A percentile compares a stretch with the other conserved stretches of the same genome.
phyloP scores from a whole-genome alignment of 2,888 invertebrate species.

The Nipponacmea schrenckii region DNA sequence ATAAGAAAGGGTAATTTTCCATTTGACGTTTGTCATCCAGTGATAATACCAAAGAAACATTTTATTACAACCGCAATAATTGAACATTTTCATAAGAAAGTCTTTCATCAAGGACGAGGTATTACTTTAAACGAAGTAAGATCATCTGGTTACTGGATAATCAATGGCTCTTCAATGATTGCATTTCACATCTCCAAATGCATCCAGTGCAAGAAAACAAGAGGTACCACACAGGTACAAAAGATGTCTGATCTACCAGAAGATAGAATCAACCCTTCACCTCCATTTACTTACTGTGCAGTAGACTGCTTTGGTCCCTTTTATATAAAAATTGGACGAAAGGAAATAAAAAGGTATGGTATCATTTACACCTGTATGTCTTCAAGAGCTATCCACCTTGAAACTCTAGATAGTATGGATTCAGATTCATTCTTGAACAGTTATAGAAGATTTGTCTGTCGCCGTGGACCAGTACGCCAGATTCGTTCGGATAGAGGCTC shows the following conservation, averaged over 20 bases:
- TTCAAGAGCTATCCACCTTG: slow-evolving; percentile 46
- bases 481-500: slow-evolving; percentile 41
- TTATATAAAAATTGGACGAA: slow-evolving; percentile 39
- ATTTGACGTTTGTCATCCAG: slow-evolving; percentile 21
- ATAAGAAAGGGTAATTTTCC: slow-evolving; percentile 15
- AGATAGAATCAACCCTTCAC: slow-evolving; percentile 34
- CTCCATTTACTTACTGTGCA: slow-evolving; percentile 42
- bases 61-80: slow-evolving; percentile 33
- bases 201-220: slow-evolving; percentile 22
- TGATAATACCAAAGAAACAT: slow-evolving; percentile 36
- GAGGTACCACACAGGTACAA: slow-evolving; percentile 17
- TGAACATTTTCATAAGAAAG: slow-evolving; percentile 28
- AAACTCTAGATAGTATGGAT: slow-evolving; percentile 39
- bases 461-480: slow-evolving; percentile 35
- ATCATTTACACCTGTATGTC: no score
- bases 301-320: slow-evolving; percentile 49
- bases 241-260: slow-evolving; percentile 38
- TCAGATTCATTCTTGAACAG: slow-evolving; percentile 44
- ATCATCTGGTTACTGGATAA: slow-evolving; percentile 35
- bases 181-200: slow-evolving; percentile 29
- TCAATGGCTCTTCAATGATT: slow-evolving; percentile 28
- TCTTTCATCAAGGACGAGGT: slow-evolving; percentile 37
- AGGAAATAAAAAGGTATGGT: slow-evolving; percentile 43
- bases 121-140: slow-evolving; percentile 32
- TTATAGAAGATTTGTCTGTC: slow-evolving; percentile 37